These are phyloP conservation scores for Phaonia tiefii DNA, from an alignment of 2,888 invertebrate species.

Conservation along the genomic window DNA sequence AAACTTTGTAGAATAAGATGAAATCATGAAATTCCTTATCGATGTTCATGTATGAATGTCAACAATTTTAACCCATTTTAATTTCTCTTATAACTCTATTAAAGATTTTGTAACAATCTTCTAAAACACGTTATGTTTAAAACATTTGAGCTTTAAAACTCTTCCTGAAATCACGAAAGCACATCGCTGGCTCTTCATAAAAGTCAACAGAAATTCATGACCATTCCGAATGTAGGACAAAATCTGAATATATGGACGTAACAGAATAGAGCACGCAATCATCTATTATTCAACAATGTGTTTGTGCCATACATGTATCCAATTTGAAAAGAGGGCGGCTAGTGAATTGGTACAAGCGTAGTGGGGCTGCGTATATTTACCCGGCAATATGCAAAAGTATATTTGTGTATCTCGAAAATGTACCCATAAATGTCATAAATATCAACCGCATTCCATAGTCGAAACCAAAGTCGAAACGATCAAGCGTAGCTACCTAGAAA, in stretches of 20 bases:
- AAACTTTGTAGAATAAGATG: too few relatives aligned
- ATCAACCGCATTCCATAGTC: slow-evolving; percentile 55
- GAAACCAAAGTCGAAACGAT: slow-evolving; percentile 3
- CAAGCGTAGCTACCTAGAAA: too few relatives aligned
- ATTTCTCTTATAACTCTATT: too few relatives aligned
- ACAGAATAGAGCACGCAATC: not conserved
- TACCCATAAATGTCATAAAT: slow-evolving; percentile 53
- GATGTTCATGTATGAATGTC: too few relatives aligned
- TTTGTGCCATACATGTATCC: not conserved
- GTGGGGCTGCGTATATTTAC: too few relatives aligned
- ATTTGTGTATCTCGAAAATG: slow-evolving; percentile 42
- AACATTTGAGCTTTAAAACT: too few relatives aligned
- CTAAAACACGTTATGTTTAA: too few relatives aligned
- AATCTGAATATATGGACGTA: slow-evolving; percentile 21
- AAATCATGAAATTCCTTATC: too few relatives aligned
- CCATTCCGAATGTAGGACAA: slow-evolving; percentile 15
- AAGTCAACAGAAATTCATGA: not conserved
- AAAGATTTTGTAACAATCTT: too few relatives aligned
- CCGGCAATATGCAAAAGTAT: slow-evolving; percentile 5
- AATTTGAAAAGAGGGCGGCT: not conserved
- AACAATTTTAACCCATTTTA: too few relatives aligned
- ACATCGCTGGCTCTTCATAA: not conserved
- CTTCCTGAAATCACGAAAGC: too few relatives aligned
- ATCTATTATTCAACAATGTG: slow-evolving; percentile 1
- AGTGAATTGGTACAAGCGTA: not conserved